phyloP scores from a whole-genome alignment of 2,797 vertebrate species.

The Etheostoma nigrum region DNA sequence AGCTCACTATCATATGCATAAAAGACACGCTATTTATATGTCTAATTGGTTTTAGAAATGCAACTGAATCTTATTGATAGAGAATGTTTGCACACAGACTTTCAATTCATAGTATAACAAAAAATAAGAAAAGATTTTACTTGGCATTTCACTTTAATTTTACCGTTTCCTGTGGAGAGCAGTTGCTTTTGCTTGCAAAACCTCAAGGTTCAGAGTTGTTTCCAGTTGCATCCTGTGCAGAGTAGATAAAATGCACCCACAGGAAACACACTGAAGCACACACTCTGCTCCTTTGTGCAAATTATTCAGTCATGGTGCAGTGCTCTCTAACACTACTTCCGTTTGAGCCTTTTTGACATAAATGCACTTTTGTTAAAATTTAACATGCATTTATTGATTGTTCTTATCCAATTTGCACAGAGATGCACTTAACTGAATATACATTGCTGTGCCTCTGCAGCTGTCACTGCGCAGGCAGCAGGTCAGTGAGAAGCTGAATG shows the following conservation, averaged over 20 bases:
- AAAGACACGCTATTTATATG: background rate
- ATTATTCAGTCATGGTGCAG: conserved; percentile 37
- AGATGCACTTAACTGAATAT: background rate
- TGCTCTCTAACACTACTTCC: conserved; percentile 28
- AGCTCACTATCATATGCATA: background rate
- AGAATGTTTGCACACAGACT: background rate
- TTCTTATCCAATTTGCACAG: background rate
- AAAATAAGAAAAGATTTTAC: background rate
- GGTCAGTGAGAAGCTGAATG: conserved; percentile 93
- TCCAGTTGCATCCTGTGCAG: conserved; percentile 73
- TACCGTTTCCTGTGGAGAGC: background rate
- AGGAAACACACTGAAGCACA: conserved; percentile 64
- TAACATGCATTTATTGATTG: too few relatives aligned
- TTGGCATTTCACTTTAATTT: background rate
- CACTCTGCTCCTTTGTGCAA: conserved; percentile 40
- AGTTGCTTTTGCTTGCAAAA: conserved; percentile 39
- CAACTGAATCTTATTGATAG: background rate
- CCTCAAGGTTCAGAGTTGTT: conserved; percentile 46
- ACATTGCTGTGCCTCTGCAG: conserved; percentile 71
- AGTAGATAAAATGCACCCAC: conserved; percentile 41
- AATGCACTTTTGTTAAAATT: background rate
- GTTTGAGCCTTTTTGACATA: conserved; percentile 1
- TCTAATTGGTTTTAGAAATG: background rate
- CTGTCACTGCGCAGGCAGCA: conserved; percentile 92
- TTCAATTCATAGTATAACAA: background rate